Percentiles rank a stretch among this genome's conserved stretches.
phyloP scores from a whole-genome alignment of 2,113 vertebrate species.

The Callionymus lyra region DNA sequence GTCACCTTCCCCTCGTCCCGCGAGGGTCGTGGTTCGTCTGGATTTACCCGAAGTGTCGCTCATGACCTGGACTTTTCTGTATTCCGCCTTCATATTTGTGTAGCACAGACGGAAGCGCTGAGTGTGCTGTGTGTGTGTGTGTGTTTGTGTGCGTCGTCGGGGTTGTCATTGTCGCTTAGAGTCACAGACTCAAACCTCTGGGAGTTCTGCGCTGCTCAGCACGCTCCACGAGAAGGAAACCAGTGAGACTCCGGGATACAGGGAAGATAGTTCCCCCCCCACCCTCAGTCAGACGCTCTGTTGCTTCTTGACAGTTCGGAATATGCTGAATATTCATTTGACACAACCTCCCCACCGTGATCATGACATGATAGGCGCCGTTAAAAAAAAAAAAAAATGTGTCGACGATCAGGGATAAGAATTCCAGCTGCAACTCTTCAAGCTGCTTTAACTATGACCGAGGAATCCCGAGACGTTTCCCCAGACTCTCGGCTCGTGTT shows the following conservation, averaged over 20 bases:
- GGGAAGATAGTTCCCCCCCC: slow-evolving; percentile 40
- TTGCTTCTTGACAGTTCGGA: slow-evolving; percentile 22
- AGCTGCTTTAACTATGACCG: too few species aligned
- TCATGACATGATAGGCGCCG: too few species aligned
- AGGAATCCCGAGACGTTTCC: too few species aligned
- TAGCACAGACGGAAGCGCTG: too few species aligned
- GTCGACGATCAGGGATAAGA: too few species aligned
- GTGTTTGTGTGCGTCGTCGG: slow-evolving; percentile 58
- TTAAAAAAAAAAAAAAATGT: too few species aligned
- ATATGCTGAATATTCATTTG: slow-evolving; percentile 6
- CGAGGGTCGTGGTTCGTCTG: neutral
- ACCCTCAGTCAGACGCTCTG: neutral
- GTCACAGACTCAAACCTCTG: slow-evolving; percentile 57
- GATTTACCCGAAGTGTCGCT: too few species aligned
- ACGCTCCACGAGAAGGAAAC: slow-evolving; percentile 38
- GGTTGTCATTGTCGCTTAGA: slow-evolving; percentile 66
- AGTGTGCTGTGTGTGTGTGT: slow-evolving; percentile 13
- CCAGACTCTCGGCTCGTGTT: too few species aligned
- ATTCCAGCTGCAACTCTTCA: too few species aligned
- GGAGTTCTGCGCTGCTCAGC: slow-evolving; percentile 58
- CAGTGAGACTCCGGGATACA: slow-evolving; percentile 26
- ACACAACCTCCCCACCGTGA: too few species aligned
- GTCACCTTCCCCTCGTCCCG: slow-evolving; percentile 17
- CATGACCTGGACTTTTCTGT: too few species aligned
- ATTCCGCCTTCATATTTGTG: too few species aligned